Evolutionary conservation across 2,888 invertebrate genomes (phyloP), one percentile per base, ranked within the genome.

Genomic region (Leucophora obtusa): DNA sequence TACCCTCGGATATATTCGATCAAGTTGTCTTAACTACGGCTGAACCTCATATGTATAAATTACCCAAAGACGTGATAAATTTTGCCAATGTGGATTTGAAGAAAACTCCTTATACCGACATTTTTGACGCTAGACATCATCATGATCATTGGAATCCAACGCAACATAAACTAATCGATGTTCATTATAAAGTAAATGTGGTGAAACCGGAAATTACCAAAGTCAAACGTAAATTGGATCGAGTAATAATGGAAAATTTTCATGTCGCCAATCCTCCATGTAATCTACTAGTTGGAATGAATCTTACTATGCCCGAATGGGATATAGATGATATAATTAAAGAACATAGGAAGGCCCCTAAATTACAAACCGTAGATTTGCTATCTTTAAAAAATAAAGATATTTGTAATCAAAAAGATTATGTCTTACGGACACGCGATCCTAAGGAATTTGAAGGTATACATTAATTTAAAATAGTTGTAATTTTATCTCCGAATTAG

Each of bases 101-200:
- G 14, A 86, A 87, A 51, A 85, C 86, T 0, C 85, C 86, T 0
- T 90, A 83, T 38, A 85, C 86, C 6, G 80, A 85, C 0, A 79
- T 84, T 3, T 87, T 90, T 9, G 86, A 89, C 51, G 86, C 86
- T 0, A 86, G 90, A 0, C 90, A 90, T 73, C 90, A 90, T 82
- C 90, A 90, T 72, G 89, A 88, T 69, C 90, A 90, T 76, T 87
- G 86, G 85, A 83, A 87, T 38, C 86, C 87, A 1, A 87, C 87
- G 0, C 88, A 90, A 65, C 84, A 84, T 24, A 87, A 88, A 33
- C 53, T 58, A 0, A 85, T 90, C 0, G 81, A 86, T 72, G 87
- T 90, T 1, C 87, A 86, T n/a, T 90, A 90, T 63, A 84, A 86
- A 33, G 82, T 86, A 0, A 85, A 87, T 56, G 83, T 87, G 0